These are phyloP conservation scores for Balaenoptera acutorostrata DNA, from an alignment of 2,113 vertebrate genomes.

Conservation along the genomic window DNA sequence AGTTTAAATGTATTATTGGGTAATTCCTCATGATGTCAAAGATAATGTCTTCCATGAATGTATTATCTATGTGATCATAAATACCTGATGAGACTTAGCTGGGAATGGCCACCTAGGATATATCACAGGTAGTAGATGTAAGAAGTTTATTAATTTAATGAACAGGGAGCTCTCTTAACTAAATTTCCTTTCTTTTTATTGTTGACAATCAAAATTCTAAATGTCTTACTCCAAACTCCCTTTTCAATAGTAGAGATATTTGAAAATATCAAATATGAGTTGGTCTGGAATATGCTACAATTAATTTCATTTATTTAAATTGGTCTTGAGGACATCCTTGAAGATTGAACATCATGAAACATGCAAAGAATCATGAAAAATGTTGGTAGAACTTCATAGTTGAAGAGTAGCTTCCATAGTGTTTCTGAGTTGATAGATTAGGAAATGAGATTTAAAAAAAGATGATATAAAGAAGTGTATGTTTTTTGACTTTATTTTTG, in stretches of 20 bases:
- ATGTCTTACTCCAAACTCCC: not conserved
- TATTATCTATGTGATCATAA: conserved; percentile 75
- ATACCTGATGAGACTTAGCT: conserved; percentile 72
- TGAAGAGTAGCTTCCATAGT: conserved; percentile 41
- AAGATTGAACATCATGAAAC: conserved; percentile 71
- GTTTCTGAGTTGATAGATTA: conserved; percentile 53
- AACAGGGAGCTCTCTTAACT: not conserved
- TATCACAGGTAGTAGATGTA: conserved; percentile 37
- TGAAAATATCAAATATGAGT: not conserved
- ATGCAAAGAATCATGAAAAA: conserved; percentile 75
- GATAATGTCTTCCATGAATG: conserved; percentile 76
- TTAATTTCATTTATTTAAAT: conserved; percentile 52
- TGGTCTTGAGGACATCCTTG: conserved; percentile 42
- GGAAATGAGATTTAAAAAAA: conserved; percentile 49
- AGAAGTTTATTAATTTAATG: conserved; percentile 64
- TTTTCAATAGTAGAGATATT: not conserved
- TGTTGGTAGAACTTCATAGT: conserved; percentile 64
- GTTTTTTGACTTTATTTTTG: conserved; percentile 6
- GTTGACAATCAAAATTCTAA: conserved; percentile 23
- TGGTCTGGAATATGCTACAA: not conserved
- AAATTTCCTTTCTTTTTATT: conserved; percentile 31
- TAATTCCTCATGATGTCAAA: conserved; percentile 71
- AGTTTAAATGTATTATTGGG: conserved; percentile 76
- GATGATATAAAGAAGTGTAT: not conserved
- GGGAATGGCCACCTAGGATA: conserved; percentile 36